Conservation (phyloP, 2,797 vertebrate genomes). For the Tokudaia muenninki region DNA sequence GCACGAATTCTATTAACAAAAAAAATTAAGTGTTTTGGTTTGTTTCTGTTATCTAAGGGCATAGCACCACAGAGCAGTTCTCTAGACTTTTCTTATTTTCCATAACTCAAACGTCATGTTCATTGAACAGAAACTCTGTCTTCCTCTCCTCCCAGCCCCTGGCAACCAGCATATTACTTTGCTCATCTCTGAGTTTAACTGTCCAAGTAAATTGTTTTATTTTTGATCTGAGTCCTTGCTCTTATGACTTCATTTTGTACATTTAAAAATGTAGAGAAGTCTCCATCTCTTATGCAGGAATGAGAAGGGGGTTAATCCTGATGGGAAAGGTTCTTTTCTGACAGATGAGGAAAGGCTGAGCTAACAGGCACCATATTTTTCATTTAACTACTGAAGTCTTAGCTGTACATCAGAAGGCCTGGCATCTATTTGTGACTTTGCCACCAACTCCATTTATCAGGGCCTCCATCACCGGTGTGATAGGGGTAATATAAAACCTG, state of each 20-base stretch:
- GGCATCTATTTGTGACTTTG: conserved; percentile 75
- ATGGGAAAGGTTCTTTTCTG: conserved; percentile 41
- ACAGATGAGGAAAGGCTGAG: conserved; percentile 59
- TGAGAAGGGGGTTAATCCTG: conserved; percentile 52
- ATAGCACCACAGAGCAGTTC: neutral
- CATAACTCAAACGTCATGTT: neutral
- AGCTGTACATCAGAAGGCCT: conserved; percentile 73
- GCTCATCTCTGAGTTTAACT: neutral
- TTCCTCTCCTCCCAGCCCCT: neutral
- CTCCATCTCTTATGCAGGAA: neutral
- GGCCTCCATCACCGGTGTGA: conserved; percentile 74
- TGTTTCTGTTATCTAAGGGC: neutral
- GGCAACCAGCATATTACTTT: conserved; percentile 1
- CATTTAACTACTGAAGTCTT: conserved; percentile 70
- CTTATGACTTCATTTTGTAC: conserved; percentile 35
- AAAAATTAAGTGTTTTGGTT: neutral
- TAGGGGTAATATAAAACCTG: conserved; percentile 76
- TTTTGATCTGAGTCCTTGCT: conserved; percentile 4
- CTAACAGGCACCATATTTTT: conserved; percentile 73
- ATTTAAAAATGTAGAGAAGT: conserved; percentile 46
- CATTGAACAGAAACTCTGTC: neutral
- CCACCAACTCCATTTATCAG: conserved; percentile 74
- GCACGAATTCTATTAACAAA: neutral
- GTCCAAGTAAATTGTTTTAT: neutral
- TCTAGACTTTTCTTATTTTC: neutral